Conservation (phyloP, 2,888 invertebrate species). For the Thecocarcelia acutangulata region DNA sequence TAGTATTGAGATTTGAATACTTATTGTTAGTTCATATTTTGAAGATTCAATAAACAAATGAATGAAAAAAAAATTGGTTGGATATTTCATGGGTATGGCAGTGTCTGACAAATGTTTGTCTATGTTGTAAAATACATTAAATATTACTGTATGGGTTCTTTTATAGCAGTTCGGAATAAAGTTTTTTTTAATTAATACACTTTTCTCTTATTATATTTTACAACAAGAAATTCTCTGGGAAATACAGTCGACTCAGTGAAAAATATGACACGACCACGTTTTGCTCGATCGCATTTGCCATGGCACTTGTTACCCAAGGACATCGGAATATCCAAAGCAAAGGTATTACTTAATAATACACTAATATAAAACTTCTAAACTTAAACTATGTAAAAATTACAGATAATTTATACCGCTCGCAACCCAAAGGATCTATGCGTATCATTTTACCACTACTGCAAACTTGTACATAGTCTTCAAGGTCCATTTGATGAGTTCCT, state of each 20-base stretch:
- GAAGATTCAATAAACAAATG: too few species aligned
- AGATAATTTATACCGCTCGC: conserved; percentile 92
- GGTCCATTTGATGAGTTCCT: conserved; percentile 89
- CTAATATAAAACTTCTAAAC: neutral
- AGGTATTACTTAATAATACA: conserved; percentile 82
- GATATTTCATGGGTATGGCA: too few species aligned
- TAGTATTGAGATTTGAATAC: too few species aligned
- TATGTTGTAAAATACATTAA: too few species aligned
- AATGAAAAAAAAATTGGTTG: neutral
- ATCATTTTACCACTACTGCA: conserved; percentile 93
- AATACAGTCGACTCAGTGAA: conserved; percentile 88
- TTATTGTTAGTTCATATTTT: too few species aligned
- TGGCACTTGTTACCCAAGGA: conserved; percentile 87
- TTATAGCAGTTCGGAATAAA: too few species aligned
- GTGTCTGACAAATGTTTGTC: too few species aligned
- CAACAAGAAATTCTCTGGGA: conserved; percentile 82
- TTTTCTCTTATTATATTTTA: too few species aligned
- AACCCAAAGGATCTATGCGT: conserved; percentile 96
- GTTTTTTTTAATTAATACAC: too few species aligned
- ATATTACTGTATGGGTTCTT: too few species aligned
- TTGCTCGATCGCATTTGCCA: conserved; percentile 89
- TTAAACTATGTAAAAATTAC: conserved; percentile 10
- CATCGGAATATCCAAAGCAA: conserved; percentile 86
- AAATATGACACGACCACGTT: conserved; percentile 87
- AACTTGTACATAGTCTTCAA: conserved; percentile 85